Percentiles rank a stretch among this genome's conserved stretches.
Conservation (phyloP, 2,888 invertebrate genomes). For the Eulithis prunata region DNA sequence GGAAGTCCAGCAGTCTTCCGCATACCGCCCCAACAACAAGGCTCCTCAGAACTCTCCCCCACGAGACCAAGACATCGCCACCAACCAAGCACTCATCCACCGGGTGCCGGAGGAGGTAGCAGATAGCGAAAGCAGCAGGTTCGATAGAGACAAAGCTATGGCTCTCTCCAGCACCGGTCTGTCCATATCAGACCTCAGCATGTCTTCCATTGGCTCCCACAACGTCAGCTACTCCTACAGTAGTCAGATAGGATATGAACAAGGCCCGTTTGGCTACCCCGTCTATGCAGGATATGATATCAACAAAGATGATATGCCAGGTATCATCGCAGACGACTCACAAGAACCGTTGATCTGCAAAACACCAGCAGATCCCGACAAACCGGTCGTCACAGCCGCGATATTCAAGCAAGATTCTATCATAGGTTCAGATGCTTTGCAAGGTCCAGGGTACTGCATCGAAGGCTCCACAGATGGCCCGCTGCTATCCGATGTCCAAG, state of each 20-base stretch:
- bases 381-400: constrained; percentile 89
- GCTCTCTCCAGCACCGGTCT: constrained; percentile 89
- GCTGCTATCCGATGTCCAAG: constrained; percentile 78
- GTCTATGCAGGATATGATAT: constrained; percentile 85
- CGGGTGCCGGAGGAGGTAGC: constrained; percentile 68
- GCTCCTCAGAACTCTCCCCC: constrained; percentile 63
- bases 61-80: constrained; percentile 74
- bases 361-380: constrained; percentile 80
- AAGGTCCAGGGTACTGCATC: constrained; percentile 77
- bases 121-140: constrained; percentile 65
- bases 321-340: constrained; percentile 72
- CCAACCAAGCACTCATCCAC: constrained; percentile 78
- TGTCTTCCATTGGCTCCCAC: constrained; percentile 88
- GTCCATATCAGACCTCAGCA: constrained; percentile 91
- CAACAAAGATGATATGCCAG: constrained; percentile 63
- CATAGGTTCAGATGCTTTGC: constrained; percentile 72
- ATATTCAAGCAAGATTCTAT: constrained; percentile 87
- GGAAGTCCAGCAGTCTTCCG: constrained; percentile 84
- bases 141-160: constrained; percentile 72
- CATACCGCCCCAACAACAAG: constrained; percentile 71
- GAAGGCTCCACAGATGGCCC: constrained; percentile 82
- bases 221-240: constrained; percentile 92
- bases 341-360: constrained; percentile 79
- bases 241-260: constrained; percentile 90
- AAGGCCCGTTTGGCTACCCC: constrained; percentile 89